Conservation (phyloP, 2,113 vertebrate genomes). For the Lophochroa leadbeateri region DNA sequence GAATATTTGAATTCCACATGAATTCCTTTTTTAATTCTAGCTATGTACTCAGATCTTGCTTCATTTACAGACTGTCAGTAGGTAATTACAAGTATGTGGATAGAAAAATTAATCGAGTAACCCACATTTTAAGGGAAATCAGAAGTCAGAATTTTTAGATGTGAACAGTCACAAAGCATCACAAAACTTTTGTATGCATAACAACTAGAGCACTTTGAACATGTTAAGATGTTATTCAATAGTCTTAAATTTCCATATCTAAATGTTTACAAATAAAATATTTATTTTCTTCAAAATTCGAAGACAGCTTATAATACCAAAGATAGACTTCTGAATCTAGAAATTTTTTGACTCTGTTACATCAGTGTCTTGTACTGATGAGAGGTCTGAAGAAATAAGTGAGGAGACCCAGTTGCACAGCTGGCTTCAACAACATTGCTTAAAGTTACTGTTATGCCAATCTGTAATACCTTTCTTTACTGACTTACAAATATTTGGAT, state of each 20-base stretch:
- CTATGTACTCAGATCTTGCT: not conserved
- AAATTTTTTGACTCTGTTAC: not conserved
- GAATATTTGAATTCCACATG: not conserved
- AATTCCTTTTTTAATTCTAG: not conserved
- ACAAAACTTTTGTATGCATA: not conserved
- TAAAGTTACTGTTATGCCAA: not conserved
- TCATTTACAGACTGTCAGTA: not conserved
- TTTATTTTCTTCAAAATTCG: not conserved
- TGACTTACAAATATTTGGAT: not conserved
- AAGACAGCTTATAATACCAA: not conserved
- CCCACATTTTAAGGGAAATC: not conserved
- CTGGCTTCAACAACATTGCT: not conserved
- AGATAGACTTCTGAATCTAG: not conserved
- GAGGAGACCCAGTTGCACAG: not conserved
- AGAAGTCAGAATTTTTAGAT: not conserved
- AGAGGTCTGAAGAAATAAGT: not conserved
- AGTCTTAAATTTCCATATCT: not conserved
- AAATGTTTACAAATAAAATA: not conserved
- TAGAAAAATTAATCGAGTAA: not conserved
- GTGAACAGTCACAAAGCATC: not conserved
- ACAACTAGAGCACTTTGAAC: not conserved
- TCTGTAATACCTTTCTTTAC: not conserved
- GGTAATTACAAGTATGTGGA: not conserved
- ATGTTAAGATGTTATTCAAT: not conserved
- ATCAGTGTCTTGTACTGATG: not conserved